A percentile compares a stretch with the other conserved stretches of the same genome.
These are phyloP conservation scores for Distichodus sexfasciatus DNA, from an alignment of 2,797 vertebrate genomes.

Conservation along the genomic window DNA sequence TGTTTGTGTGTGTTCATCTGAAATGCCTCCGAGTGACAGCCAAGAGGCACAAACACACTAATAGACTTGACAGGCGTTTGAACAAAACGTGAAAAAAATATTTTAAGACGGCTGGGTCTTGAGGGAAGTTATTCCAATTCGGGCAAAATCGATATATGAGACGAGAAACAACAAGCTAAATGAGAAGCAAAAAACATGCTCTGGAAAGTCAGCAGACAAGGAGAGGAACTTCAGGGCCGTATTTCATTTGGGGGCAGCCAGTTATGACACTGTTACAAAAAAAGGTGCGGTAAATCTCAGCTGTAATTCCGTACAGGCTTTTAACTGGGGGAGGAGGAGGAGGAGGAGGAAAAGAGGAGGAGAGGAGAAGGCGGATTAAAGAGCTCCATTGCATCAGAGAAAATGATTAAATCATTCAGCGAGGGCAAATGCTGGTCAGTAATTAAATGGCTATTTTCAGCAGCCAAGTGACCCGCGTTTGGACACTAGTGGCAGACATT, in stretches of 20 bases:
- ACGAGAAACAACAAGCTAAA: constrained; percentile 37
- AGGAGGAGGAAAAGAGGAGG: no score
- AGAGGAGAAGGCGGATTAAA: constrained; percentile 48
- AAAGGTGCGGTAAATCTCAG: constrained; percentile 64
- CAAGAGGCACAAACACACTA: not conserved
- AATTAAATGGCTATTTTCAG: constrained; percentile 60
- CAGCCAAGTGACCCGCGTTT: constrained; percentile 45
- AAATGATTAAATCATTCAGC: constrained; percentile 42
- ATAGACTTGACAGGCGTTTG: constrained; percentile 6
- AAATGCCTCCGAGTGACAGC: constrained; percentile 24
- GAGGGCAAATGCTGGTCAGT: constrained; percentile 46
- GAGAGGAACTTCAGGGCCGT: constrained; percentile 59
- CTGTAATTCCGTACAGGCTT: constrained; percentile 58
- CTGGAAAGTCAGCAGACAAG: constrained; percentile 57
- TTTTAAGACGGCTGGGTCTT: not conserved
- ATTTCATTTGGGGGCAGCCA: constrained; percentile 65
- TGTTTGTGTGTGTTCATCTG: not conserved
- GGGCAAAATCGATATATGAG: constrained; percentile 29
- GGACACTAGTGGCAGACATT: constrained; percentile 42
- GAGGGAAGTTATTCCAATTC: constrained; percentile 15
- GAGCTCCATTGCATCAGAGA: constrained; percentile 29
- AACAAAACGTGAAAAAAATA: not conserved
- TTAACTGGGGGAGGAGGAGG: constrained; percentile 31
- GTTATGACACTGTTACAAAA: constrained; percentile 70
- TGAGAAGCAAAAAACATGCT: constrained; percentile 48